Conservation (phyloP, 2,113 vertebrate genomes). For the Forbesichthys papilliferus region DNA sequence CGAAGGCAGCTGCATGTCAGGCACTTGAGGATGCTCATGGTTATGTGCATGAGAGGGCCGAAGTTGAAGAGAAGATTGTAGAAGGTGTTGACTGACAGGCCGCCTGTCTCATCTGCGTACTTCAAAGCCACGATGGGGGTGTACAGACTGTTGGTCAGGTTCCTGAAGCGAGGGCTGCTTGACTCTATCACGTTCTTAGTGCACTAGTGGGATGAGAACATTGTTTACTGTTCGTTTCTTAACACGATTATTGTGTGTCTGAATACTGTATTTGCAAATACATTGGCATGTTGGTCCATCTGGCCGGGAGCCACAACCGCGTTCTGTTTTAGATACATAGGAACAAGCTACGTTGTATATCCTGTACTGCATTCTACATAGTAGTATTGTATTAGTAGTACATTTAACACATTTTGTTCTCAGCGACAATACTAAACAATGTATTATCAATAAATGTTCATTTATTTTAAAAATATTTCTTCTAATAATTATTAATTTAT, state of each 20-base stretch:
- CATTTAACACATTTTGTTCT: too few relatives aligned
- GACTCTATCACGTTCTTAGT: conserved; percentile 81
- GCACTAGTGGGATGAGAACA: conserved; percentile 58
- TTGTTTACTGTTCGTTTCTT: neutral
- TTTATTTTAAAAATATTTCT: neutral
- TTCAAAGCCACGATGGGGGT: conserved; percentile 82
- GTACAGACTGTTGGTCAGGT: conserved; percentile 82
- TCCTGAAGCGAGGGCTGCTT: conserved; percentile 77
- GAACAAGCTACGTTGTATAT: neutral
- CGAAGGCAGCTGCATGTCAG: conserved; percentile 85
- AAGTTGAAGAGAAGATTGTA: conserved; percentile 84
- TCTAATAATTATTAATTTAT: neutral
- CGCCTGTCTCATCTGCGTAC: conserved; percentile 81
- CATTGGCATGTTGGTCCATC: neutral
- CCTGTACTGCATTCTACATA: too few relatives aligned
- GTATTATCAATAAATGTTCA: too few relatives aligned
- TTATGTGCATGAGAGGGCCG: conserved; percentile 81
- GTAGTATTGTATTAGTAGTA: too few relatives aligned
- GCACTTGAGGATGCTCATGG: conserved; percentile 75
- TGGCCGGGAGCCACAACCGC: too few relatives aligned
- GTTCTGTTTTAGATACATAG: too few relatives aligned
- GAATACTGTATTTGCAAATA: neutral
- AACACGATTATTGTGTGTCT: neutral
- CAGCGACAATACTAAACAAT: too few relatives aligned
- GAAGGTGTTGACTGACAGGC: conserved; percentile 81